A percentile compares a stretch with the other conserved stretches of the same genome.
Conservation (phyloP, 1,140 invertebrate species). For the Lepidurus packardi region DNA sequence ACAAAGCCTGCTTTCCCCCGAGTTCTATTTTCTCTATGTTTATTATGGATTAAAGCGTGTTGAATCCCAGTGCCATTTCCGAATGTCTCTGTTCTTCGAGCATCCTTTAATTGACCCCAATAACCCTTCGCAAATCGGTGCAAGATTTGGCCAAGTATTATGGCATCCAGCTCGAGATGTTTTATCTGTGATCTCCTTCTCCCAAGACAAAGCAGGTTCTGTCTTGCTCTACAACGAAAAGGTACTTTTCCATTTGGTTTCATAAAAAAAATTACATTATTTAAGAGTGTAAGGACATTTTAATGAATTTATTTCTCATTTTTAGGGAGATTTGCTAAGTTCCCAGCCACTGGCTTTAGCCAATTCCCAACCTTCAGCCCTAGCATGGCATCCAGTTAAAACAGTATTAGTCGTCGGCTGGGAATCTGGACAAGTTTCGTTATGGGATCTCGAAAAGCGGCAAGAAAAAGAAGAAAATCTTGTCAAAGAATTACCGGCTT, state of each 20-base stretch:
- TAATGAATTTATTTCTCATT: neutral
- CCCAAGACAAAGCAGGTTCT: slow-evolving; percentile 2
- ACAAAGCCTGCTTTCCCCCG: no score
- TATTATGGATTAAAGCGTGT: no score
- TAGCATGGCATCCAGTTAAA: neutral
- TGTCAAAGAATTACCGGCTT: neutral
- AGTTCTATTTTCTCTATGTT: no score
- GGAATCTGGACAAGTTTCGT: neutral
- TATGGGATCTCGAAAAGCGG: neutral
- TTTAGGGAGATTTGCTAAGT: neutral
- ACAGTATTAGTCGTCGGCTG: neutral
- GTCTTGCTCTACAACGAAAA: neutral
- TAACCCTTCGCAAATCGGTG: neutral
- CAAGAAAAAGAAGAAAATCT: neutral
- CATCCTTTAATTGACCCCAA: neutral
- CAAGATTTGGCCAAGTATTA: neutral
- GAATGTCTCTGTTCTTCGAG: neutral
- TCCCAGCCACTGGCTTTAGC: neutral
- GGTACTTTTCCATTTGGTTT: neutral
- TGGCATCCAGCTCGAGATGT: neutral
- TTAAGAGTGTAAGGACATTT: neutral
- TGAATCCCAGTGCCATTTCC: neutral
- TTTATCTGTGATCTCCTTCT: neutral
- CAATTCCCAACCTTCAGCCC: neutral
- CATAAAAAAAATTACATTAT: no score